A percentile compares a stretch with the other conserved stretches of the same genome.
phyloP scores from a whole-genome alignment of 2,888 invertebrate species.

The Leptinotarsa tumamoca region DNA sequence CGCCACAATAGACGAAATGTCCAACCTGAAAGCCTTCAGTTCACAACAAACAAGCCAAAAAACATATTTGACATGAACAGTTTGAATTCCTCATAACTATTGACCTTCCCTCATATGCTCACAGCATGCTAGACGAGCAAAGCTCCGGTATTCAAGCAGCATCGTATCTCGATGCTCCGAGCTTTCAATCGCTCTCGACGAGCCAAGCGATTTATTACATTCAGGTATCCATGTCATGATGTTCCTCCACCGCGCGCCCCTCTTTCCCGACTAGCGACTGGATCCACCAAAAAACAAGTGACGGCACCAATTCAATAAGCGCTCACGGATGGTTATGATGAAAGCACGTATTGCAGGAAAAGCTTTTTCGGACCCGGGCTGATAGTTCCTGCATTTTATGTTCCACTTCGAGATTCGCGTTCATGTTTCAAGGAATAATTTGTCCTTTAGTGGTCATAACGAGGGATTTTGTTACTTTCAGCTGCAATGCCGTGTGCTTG shows the following conservation, averaged over 20 bases:
- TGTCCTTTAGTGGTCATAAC: constrained; percentile 20
- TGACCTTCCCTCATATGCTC: neutral
- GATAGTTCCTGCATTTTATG: constrained; percentile 27
- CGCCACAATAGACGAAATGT: too few species aligned
- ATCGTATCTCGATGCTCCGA: constrained; percentile 27
- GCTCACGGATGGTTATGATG: constrained; percentile 22
- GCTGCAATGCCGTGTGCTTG: constrained; percentile 1
- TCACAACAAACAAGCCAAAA: too few species aligned
- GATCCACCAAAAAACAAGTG: constrained; percentile 24
- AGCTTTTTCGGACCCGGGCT: constrained; percentile 16
- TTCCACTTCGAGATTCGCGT: constrained; percentile 21
- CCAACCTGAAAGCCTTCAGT: too few species aligned
- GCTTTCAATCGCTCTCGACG: constrained; percentile 35
- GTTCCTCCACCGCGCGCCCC: neutral
- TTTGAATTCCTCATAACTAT: neutral
- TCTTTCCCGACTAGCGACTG: neutral
- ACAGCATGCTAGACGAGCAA: neutral
- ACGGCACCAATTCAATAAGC: constrained; percentile 27
- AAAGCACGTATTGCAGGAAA: constrained; percentile 26
- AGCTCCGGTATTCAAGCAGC: constrained; percentile 26
- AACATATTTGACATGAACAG: too few species aligned
- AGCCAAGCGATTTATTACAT: constrained; percentile 39
- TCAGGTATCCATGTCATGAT: constrained; percentile 37
- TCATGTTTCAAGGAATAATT: constrained; percentile 26
- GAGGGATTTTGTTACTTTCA: constrained; percentile 2